Percentiles rank a stretch among this genome's conserved stretches.
phyloP scores from a whole-genome alignment of 2,888 invertebrate species.

The Rhamnusium bicolor region DNA sequence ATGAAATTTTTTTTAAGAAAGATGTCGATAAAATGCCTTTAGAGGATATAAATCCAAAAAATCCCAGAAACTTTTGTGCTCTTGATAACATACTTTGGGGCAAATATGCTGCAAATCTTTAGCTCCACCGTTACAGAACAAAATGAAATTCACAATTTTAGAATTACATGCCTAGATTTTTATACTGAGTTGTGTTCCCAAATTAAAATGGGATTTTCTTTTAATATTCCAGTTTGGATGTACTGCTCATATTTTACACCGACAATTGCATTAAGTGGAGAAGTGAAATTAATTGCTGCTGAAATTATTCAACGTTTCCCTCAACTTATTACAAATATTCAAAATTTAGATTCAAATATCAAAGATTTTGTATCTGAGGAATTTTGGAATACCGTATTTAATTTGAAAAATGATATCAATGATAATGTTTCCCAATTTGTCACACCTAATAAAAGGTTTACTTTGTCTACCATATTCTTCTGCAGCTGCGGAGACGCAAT shows the following conservation, averaged over 20 bases:
- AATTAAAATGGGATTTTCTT: not conserved
- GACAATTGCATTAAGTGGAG: not conserved
- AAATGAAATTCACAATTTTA: not conserved
- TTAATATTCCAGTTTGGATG: not conserved
- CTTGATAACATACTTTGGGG: slow-evolving; percentile 5
- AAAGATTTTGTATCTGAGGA: not conserved
- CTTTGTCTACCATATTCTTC: not conserved
- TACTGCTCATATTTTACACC: not conserved
- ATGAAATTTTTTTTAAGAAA: slow-evolving; percentile 14
- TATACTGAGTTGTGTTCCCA: not conserved
- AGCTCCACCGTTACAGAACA: too few relatives aligned
- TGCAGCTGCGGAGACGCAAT: not conserved
- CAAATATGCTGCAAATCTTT: too few relatives aligned
- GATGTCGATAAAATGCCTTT: slow-evolving; percentile 7
- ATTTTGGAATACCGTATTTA: slow-evolving; percentile 36
- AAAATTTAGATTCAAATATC: not conserved
- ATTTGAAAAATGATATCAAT: slow-evolving; percentile 43
- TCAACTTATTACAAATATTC: not conserved
- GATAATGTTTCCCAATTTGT: not conserved
- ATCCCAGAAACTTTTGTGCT: slow-evolving; percentile 23
- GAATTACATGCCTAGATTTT: slow-evolving; percentile 12
- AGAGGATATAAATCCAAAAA: slow-evolving; percentile 7
- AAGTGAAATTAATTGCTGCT: not conserved
- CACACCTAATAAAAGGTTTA: not conserved
- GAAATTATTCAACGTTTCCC: not conserved